Base-by-base conservation (phyloP, 2,888 invertebrate species). In the Hyposoter didymator region DNA sequence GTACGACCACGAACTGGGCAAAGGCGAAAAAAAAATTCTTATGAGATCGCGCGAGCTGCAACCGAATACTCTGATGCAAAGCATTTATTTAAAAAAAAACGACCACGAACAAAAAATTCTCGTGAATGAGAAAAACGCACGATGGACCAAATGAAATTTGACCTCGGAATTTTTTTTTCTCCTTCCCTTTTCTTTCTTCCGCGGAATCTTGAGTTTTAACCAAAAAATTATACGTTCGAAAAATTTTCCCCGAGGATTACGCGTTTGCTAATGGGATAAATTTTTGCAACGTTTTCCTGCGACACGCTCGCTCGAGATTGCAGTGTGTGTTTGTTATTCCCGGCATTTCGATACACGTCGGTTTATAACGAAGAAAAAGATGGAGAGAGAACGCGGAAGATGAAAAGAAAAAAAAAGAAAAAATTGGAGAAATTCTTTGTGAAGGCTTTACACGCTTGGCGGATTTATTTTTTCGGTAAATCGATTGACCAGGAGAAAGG, bases 401-500 rank as follows among this genome's bases (percentile, higher is more conserved):
- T n/a, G n/a, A n/a, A n/a, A n/a, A n/a, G n/a, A n/a, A 39, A 39
- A 39, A 39, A 7, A 17, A 19, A 28, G 14, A 43, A 52, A 19
- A 52, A 35, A 74, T 45, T 49, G 69, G 47, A 39, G 55, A 19
- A 67, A 72, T 52, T 73, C 62, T 76, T 76, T 82, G 78, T 78
- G 75, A 82, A 47, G 85, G 64, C 74, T 85, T 82, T 79, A 85
- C 82, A 85, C 85, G 78, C 45, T 82, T 49, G 74, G 62, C 78
- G 75, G 85, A 82, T 78, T 74, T 69, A 74, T 72, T 75, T 85
- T 75, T 85, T 78, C 49, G 73, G 78, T 78, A 70, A 85, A 85
- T 85, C 85, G 78, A 85, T 85, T 82, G 75, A 82, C 69, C 82
- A 49, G 69, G n/a, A 28, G 69, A 70, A 35, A 55, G 70, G 59